Evolutionary conservation across 2,113 vertebrate genomes (phyloP), one percentile per base, ranked within the genome.

Genomic region (Camelus dromedarius): DNA sequence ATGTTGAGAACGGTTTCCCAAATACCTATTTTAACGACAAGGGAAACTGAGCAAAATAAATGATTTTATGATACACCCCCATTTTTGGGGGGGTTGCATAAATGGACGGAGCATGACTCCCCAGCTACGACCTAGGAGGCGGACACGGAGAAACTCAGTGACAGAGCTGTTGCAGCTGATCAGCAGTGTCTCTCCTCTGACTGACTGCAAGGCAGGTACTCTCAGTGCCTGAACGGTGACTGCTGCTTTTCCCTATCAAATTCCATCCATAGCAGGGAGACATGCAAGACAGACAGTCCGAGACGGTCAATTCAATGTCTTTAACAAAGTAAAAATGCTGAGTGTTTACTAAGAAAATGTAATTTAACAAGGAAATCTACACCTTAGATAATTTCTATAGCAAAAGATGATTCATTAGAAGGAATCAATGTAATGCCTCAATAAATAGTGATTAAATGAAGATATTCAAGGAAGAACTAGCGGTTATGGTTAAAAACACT

Each of bases 51-150:
- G 12, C 10, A 19, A 32, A 38, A 30, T 1, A 19, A 30, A 14
- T 38, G 1, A 1, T 3, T 19, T 28, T 22, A 2, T 1, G 14
- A 38, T 15, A 4, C 0, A 16, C 19, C 3, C 2, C 4, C 2
- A 5, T 54, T 70, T 19, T 26, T 30, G 50, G 3, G 22, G 15
- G 5, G 1, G 35, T 22, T 4, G 14, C 2, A 0, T 24, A 24
- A 8, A 12, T 38, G 46, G 1, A 9, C 5, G 8, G 16, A 9
- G 7, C 26, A 3, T 18, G 35, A 20, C 18, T 8, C 26, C 19
- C 5, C 46, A 4, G 42, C 48, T 30, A 0, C 8, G 2, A 35
- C 6, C 30, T 8, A 12, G 20, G 60, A 30, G 11, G 5, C 3
- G 1, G 2, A 4, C 56, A 10, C 0, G 0, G 6, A 38, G 19